These are phyloP conservation scores for Patella ulyssiponensis DNA, from an alignment of 2,888 invertebrate genomes.

Conservation along the genomic window DNA sequence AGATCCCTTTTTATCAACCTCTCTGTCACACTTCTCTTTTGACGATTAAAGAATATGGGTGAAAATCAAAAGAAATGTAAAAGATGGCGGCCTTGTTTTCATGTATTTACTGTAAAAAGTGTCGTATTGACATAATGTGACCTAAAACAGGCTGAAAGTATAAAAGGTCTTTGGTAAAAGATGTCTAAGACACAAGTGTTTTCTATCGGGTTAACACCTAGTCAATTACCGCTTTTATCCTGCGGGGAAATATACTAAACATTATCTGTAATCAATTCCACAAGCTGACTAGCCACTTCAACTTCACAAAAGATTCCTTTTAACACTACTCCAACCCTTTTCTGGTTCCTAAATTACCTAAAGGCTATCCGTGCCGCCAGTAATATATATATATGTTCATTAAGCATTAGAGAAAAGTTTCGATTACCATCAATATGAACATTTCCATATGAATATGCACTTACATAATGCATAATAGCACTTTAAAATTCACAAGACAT, in stretches of 20 bases:
- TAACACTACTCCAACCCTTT: neutral
- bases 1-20: too few species aligned
- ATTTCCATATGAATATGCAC: too few species aligned
- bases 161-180: conserved; percentile 10
- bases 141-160: conserved; percentile 1
- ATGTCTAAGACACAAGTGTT: neutral
- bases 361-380: neutral
- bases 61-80: too few species aligned
- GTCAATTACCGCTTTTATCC: conserved; percentile 4
- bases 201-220: conserved; percentile 6
- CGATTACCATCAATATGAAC: too few species aligned
- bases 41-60: too few species aligned
- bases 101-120: neutral
- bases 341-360: conserved; percentile 1
- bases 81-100: too few species aligned
- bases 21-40: too few species aligned
- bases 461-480: too few species aligned
- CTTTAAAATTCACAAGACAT: too few species aligned
- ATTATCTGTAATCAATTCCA: conserved; percentile 11
- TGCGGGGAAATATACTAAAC: conserved; percentile 2
- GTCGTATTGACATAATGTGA: conserved; percentile 7
- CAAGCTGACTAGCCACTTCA: conserved; percentile 7
- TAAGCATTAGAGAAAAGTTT: too few species aligned
- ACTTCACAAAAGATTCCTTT: neutral
- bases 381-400: too few species aligned